Base-by-base conservation (phyloP, 1,140 invertebrate genomes). In the Kradibia gibbosae region DNA sequence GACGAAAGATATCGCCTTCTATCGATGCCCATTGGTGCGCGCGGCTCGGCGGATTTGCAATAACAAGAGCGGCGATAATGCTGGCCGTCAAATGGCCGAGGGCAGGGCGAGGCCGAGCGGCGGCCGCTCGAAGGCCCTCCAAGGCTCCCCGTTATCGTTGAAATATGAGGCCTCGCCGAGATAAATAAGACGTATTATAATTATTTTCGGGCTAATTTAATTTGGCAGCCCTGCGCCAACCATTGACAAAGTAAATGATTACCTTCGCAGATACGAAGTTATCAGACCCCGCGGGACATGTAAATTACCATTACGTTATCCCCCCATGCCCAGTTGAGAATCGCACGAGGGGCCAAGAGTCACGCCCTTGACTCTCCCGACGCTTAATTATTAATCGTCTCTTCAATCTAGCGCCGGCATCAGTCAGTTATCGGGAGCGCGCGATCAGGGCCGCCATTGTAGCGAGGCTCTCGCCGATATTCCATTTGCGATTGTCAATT, bases 221-320 rank as follows among this genome's bases (percentile, higher is more conserved):
- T 91, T 91, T 91, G 86, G 89, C 87, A 91, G 90, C 91, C 90
- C 90, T 88, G 86, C 86, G 74, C 45, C n/a, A n/a, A n/a, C 25
- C 89, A 90, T 88, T 88, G 88, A 89, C 89, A 88, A 88, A 91
- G 88, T 91, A 90, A 91, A 89, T 90, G 89, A 91, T 91, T 89
- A 89, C 89, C 86, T 86, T 85, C 45, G 85, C 82, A 91, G 90
- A 91, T 91, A 91, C 85, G 87, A 90, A 90, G 89, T 90, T 91
- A 91, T 91, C 90, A 90, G 88, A 87, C 87, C 90, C 87, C 88
- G 80, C 83, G 90, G 89, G 90, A 90, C 85, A 88, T 89, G 90
- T 91, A 91, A 91, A 90, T 91, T 91, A 89, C 89, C 87, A 90
- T 91, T 91, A 90, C 87, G 87, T 84, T 87, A 88, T 89, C 88